phyloP scores from a whole-genome alignment of 1,140 invertebrate genomes.

The Bilobella aurantiaca region DNA sequence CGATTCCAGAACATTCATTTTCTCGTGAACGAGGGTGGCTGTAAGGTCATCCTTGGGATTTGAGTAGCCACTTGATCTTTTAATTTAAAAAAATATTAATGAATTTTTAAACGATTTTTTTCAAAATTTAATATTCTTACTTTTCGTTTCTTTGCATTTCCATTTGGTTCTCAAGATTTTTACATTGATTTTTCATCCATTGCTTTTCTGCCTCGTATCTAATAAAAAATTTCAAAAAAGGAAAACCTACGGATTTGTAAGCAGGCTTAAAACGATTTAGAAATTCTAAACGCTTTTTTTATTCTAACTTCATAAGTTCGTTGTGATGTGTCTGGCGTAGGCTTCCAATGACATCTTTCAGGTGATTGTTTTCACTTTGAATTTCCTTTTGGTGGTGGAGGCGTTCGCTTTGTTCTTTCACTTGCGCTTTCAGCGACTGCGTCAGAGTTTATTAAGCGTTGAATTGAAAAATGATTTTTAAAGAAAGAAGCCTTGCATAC shows the following conservation, averaged over 20 bases:
- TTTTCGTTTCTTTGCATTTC: background rate
- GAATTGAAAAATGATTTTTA: no score
- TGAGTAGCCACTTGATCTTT: background rate
- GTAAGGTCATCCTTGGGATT: background rate
- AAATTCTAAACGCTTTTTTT: no score
- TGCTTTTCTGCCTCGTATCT: background rate
- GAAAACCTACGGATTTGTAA: no score
- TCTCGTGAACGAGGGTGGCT: background rate
- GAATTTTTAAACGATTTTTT: background rate
- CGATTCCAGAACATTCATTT: background rate
- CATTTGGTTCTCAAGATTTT: background rate
- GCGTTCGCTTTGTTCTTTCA: slow-evolving; percentile 12
- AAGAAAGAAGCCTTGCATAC: background rate
- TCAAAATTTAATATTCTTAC: background rate
- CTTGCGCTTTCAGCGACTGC: slow-evolving; percentile 8
- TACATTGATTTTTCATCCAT: background rate
- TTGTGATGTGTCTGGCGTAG: slow-evolving; percentile 4
- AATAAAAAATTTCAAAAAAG: no score
- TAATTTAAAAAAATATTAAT: background rate
- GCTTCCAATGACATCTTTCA: slow-evolving; percentile 11
- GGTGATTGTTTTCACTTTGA: background rate
- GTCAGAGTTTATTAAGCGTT: no score
- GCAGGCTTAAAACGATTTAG: no score
- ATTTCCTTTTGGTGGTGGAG: slow-evolving; percentile 6
- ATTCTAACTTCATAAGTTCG: slow-evolving; percentile 10